Base-by-base conservation (phyloP, 2,797 vertebrate species). In the Champsocephalus gunnari region DNA sequence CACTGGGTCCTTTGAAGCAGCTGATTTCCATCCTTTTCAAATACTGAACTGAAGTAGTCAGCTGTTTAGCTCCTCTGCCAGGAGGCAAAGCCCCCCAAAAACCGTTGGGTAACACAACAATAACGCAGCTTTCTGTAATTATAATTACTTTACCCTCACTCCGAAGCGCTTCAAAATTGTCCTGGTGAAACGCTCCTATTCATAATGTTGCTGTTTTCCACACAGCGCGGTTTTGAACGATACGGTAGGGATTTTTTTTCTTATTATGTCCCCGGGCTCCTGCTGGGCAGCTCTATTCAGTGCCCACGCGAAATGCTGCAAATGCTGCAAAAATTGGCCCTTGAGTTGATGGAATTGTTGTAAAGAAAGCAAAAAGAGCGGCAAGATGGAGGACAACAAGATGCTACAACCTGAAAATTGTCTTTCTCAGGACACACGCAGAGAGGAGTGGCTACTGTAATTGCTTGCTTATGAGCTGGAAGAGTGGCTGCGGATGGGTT, bases 351-450 rank as follows among this genome's bases (percentile, higher is more conserved):
- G 67, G 61, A 85, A 79, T 53, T 75, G 67, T 73, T 79, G 58
- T 62, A 73, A 75, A 71, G 67, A 79, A 79, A 72, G 47, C 51
- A 45, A 85, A 79, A 44, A 28, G 19, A 63, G 69, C 49, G 53
- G 41, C 41, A 77, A 86, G 78, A 87, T 69, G 43, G 38, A 88
- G 63, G 60, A 83, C 66, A 74, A 68, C 74, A 69, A 81, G 80
- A 88, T 47, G 53, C 76, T 86, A 71, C 82, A 83, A 88, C 76
- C 66, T 84, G 83, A 73, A 90, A 87, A 94, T 89, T 80, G 80
- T 87, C 77, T 89, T 89, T 91, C 77, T 77, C 59, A 64, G 90
- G 88, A 90, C 48, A 68, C 82, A 57, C 17, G 44, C 81, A 79
- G 83, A 69, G 88, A 84, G 56, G 47, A 83, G 55, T 10, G n/a